Base-by-base conservation (phyloP, 2,797 vertebrate species). In the Notolepis coatsorum region DNA sequence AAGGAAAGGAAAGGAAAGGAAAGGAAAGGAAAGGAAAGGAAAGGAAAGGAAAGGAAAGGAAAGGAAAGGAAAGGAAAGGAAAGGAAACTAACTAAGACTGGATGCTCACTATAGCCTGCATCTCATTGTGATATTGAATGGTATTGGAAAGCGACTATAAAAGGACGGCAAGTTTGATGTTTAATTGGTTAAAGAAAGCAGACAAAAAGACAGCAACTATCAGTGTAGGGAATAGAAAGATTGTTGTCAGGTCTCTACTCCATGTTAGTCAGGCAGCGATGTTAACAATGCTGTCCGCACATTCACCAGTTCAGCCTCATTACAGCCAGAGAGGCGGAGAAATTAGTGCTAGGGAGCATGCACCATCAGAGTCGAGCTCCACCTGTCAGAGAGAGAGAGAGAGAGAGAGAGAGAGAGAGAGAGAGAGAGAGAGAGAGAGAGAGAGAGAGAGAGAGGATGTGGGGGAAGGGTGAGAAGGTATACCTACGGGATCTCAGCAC, bases 221-320 rank as follows among this genome's bases (percentile, higher is more conserved):
- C 83, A 20, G 20, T 15, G 41, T 9, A 18, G 39, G 6, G 41
- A 43, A 12, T 17, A 18, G 41, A 43, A 23, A 20, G 5, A 43
- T 20, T 1, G 23, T 8, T 20, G 80, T 88, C 76, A 87, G 74
- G 65, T 76, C 58, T 81, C 71, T 80, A 65, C 75, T 79, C 71
- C 80, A 65, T 62, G 79, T 73, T 79, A 83, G 81, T 81, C 81
- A 86, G 87, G 88, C 85, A 81, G 81, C 80, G 75, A 86, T 88
- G 88, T 89, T 92, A 92, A 91, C 89, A 89, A 88, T 84, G 83
- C 84, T 86, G 83, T 87, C 81, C 81, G 81, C 87, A 89, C 89
- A 90, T 91, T 90, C 84, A 86, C 84, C 81, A 87, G 91, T 91
- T 90, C 88, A 91, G 84, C 90, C 84, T 91, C 90, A 89, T 90